phyloP scores from a whole-genome alignment of 2,113 vertebrate genomes.

The Gambusia holbrooki region DNA sequence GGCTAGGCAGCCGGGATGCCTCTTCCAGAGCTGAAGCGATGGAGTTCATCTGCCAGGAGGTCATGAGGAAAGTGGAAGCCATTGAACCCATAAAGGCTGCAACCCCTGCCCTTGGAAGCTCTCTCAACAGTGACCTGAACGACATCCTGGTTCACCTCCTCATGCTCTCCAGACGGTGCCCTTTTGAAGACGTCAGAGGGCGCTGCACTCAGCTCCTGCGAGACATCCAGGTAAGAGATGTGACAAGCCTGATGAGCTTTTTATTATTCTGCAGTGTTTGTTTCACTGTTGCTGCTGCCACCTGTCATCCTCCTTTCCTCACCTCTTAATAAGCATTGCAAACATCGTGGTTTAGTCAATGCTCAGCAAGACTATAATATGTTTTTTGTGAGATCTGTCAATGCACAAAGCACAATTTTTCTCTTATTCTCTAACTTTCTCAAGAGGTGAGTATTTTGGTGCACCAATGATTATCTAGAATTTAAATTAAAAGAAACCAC shows the following conservation, averaged over 20 bases:
- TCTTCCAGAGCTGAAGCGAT: slow-evolving; percentile 81
- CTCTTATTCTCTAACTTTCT: neutral
- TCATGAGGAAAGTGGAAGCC: slow-evolving; percentile 82
- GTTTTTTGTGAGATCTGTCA: neutral
- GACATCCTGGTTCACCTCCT: slow-evolving; percentile 87
- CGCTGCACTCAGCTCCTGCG: slow-evolving; percentile 83
- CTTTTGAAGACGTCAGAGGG: slow-evolving; percentile 87
- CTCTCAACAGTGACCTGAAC: slow-evolving; percentile 81
- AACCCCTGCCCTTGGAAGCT: slow-evolving; percentile 25
- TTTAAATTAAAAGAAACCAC: too few species aligned
- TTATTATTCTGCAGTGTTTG: neutral
- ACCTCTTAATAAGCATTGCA: slow-evolving; percentile 57
- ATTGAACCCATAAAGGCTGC: slow-evolving; percentile 64
- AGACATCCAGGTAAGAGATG: slow-evolving; percentile 85
- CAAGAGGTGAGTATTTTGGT: neutral
- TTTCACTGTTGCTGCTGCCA: slow-evolving; percentile 42
- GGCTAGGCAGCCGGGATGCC: slow-evolving; percentile 86
- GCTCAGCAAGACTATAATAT: neutral
- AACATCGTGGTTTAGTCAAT: slow-evolving; percentile 42
- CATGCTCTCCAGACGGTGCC: slow-evolving; percentile 91
- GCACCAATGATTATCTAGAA: neutral
- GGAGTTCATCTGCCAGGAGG: slow-evolving; percentile 85
- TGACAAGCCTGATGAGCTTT: neutral
- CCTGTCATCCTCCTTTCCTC: slow-evolving; percentile 40
- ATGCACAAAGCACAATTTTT: slow-evolving; percentile 10